Evolutionary conservation across 2,797 vertebrate species (phyloP), one percentile per base, ranked within the genome.

Genomic region (Picus viridis): DNA sequence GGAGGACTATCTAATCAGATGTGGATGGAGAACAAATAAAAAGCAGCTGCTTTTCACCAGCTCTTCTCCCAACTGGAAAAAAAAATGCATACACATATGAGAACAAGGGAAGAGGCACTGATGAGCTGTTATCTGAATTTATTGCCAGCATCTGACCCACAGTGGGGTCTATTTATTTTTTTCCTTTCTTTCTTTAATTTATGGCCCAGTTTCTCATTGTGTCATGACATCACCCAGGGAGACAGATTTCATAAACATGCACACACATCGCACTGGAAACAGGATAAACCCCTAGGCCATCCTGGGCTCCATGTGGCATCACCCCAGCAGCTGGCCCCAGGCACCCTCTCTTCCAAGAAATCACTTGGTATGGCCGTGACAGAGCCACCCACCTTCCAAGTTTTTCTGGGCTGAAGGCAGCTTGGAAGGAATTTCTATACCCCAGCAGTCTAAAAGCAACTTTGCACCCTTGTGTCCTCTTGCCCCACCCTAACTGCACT

Each of bases 81-180:
- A 85, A 92, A 92, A 93, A 64, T 81, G 80, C 92, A 79, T 63
- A 94, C 91, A 83, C 78, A 78, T 36, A 78, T 81, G 86, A 93
- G 89, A 94, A 90, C 73, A 91, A 90, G 91, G 54, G 79, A 90
- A 85, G 88, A 96, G 64, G 90, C 90, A 91, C 84, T 96, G 92
- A 96, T 95, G 94, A 97, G 88, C 95, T 96, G 94, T 95, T 96
- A 95, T 96, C 94, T 94, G 93, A 94, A 97, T 96, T 97, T 95
- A 96, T 86, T 97, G 94, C 95, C 95, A 96, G 92, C 91, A 95
- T 96, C 91, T 95, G 95, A 97, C 92, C 96, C 93, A 72, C 81
- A 94, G 73, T 95, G 95, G 93, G 91, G 87, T 96, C 94, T 95
- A 80, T 29, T 65, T 57, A 51, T 84, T 72, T 84, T 78, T 57